These are phyloP conservation scores for Lypha dubia DNA, from an alignment of 2,888 invertebrate species.

Conservation along the genomic window DNA sequence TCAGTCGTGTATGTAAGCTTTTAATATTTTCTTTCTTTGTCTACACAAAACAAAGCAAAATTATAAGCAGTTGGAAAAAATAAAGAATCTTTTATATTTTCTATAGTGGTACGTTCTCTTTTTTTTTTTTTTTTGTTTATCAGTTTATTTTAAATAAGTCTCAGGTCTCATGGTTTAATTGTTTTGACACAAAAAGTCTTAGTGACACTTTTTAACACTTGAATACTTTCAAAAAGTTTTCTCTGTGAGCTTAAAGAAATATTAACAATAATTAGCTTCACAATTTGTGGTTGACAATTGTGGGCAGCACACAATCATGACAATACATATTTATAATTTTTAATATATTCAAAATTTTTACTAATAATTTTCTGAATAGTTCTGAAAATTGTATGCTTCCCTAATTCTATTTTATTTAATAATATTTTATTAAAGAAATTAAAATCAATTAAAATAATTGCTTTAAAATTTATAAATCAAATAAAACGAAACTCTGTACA, in stretches of 20 bases:
- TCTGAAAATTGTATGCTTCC: no score
- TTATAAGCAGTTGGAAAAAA: constrained; percentile 21
- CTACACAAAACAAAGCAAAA: constrained; percentile 30
- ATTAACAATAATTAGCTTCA: background rate
- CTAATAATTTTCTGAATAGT: no score
- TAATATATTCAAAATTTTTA: background rate
- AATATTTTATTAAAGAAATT: no score
- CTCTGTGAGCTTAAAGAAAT: background rate
- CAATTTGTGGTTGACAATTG: background rate
- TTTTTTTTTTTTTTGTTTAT: no score
- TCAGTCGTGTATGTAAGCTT: constrained; percentile 37
- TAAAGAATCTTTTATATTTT: background rate
- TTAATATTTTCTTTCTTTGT: constrained; percentile 57
- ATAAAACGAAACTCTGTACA: no score
- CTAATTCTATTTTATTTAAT: no score
- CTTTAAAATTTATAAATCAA: no score
- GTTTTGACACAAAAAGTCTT: constrained; percentile 21
- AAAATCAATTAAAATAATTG: no score
- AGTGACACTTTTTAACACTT: background rate
- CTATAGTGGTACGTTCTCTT: background rate
- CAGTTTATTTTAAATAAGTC: background rate
- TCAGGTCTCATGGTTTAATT: background rate
- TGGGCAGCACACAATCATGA: background rate
- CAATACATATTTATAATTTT: background rate
- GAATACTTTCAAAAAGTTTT: background rate